Evolutionary conservation across 1,140 invertebrate species (phyloP), one percentile per base, ranked within the genome.

Genomic region (Metopolophium dirhodum): DNA sequence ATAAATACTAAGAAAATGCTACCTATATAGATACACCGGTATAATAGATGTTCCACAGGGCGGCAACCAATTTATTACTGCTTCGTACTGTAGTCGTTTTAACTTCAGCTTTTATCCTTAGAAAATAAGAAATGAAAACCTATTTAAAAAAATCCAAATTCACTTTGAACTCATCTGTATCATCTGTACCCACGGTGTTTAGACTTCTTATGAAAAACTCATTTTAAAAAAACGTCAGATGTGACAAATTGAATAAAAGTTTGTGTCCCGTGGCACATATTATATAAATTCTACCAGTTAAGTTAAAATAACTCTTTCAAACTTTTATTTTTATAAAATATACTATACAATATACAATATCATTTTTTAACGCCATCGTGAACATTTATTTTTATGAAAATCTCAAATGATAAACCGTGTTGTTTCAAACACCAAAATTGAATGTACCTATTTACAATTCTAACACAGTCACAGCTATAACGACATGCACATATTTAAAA

Each of bases 71-170:
- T 87, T 45, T 85, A 41, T 41, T 85, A 37, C 41, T 47, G 41
- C 23, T 87, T 47, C 85, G 45, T 49, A 87, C 41, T 26, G 37
- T n/a, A 87, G 85, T 47, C 85, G 30, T 47, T n/a, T 45, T 26
- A 87, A 87, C 26, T 87, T 47, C 85, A 45, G 26, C 41, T 87
- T 87, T 87, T 47, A 87, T 87, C 26, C 85, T 87, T 11, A n/a
- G 2, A 47, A 45, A 87, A 87, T 87, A 45, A 45, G 30, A 87
- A 30, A 47, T 47, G 85, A 47, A 47, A 83, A 87, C 26, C 85
- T 87, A 87, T 85, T 85, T 37, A 83, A 83, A 83, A 85, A 41
- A 87, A 87, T n/a, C 41, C 85, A 30, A 87, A 87, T n/a, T 87
- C 45, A 30, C 41, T 87, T 87, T 86, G 83, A 86, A 87, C 85